Base-by-base conservation (phyloP, 2,888 invertebrate genomes). In the Philereme vetulata region DNA sequence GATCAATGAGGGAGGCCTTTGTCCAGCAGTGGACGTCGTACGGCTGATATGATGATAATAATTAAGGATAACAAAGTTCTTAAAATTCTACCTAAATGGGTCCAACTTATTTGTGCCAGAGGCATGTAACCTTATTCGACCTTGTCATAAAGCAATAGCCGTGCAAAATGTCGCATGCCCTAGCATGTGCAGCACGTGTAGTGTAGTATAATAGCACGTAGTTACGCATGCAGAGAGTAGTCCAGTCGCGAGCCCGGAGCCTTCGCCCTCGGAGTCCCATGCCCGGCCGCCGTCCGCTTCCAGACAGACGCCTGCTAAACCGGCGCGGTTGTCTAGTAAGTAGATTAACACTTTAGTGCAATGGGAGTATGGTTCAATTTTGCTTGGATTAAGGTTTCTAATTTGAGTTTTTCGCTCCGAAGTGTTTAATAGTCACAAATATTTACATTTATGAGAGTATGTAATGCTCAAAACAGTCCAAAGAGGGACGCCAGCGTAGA, bases 291-390 rank as follows among this genome's bases (percentile, higher is more conserved):
- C 74, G 74, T 61, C 79, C 82, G 60, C 88, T 56, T 83, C 87
- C 60, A 86, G 83, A 80, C 88, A 81, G 78, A 86, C 90, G 71
- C 90, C 90, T 66, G 85, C 79, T 72, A 90, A 90, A 84, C 90
- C 90, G 67, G 90, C 90, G 78, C 87, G 91, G 72, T 82, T 86
- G 57, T 85, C 88, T 82, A 91, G 91, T 91, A 80, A 91, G 91
- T 91, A 90, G 67, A 62, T 36, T 56, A 60, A 64, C 64, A 58
- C 44, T 66, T 21, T 67, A 64, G 65, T 66, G 70, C 67, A 66
- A 56, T 54, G 47, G 21, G 21, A 51, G 63, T 66, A 50, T 67
- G 72, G 64, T 67, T 72, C 67, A 66, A 76, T 76, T 75, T 74
- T 70, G 64, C 64, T 59, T 38, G 7, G 38, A 49, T 21, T 6